Evolutionary conservation across 2,797 vertebrate genomes (phyloP), one percentile per base, ranked within the genome.

Genomic region (Tauraco hartlaubi): DNA sequence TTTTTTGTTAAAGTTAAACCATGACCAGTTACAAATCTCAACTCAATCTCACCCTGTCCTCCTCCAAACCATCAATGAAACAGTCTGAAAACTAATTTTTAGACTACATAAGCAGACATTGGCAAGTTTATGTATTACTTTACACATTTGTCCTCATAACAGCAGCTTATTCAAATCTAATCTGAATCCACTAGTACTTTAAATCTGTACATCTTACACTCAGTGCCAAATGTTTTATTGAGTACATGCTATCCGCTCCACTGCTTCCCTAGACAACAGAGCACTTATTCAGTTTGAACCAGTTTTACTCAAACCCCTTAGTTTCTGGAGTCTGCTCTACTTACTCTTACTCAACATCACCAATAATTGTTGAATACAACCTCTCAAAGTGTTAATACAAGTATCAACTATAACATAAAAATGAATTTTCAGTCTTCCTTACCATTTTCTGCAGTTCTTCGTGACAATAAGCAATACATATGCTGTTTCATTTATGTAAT

Each of bases 151-250:
- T 49, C 31, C 19, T 72, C 1, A 0, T 18, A 85, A 46, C 26
- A 92, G 41, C 31, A 71, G 25, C 39, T 92, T 19, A 51, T 58
- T 77, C 33, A 72, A 92, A 62, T 15, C 43, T 72, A 71, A 74
- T n/a, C 43, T 75, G 54, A 62, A 63, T 31, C 61, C 54, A 44
- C 33, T 6, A 35, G 61, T 14, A 6, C 35, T 90, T 78, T 16
- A 81, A 51, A 37, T 77, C 44, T 2, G 0, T 20, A 51, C 44
- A 18, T 22, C 41, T 9, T 72, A 15, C 9, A 19, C 31, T 52
- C 58, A 17, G 51, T 19, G 67, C 31, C 35, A 28, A 84, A 78
- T 62, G 44, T 85, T 95, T 83, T 84, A 83, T 63, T 76, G 68
- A 87, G 28, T 23, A 29, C 22, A 41, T 39, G 29, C 19, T 58